A percentile compares a stretch with the other conserved stretches of the same genome.
Conservation (phyloP, 2,888 invertebrate species). For the Caenorhabditis sp. region DNA sequence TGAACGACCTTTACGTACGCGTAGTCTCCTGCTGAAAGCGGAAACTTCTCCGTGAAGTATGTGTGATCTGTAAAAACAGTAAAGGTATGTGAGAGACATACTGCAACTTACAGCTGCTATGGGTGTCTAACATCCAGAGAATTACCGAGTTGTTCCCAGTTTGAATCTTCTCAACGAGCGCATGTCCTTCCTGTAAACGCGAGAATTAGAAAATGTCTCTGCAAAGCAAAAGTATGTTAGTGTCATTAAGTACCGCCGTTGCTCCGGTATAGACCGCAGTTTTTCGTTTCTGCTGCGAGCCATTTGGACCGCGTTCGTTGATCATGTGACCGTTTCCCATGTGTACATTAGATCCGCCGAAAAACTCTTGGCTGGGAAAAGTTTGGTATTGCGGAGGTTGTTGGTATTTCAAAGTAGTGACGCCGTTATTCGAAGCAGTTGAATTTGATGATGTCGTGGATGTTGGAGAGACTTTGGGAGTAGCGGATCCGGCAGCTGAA, state of each 20-base stretch:
- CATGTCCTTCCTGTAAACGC: constrained; percentile 26
- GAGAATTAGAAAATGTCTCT: neutral
- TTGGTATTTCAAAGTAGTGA: constrained; percentile 41
- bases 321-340: neutral
- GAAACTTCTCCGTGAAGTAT: too few species aligned
- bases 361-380: constrained; percentile 1
- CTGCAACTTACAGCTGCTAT: constrained; percentile 3
- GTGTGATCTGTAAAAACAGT: constrained; percentile 13
- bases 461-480: neutral
- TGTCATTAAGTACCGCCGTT: constrained; percentile 5
- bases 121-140: constrained; percentile 29
- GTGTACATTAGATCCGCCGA: neutral
- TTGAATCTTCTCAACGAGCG: constrained; percentile 21
- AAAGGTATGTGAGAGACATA: neutral
- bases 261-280: neutral
- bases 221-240: too few species aligned
- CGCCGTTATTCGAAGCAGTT: neutral
- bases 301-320: neutral
- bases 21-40: constrained; percentile 35
- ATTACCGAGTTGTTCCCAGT: neutral
- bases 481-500: too few species aligned
- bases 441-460: constrained; percentile 1
- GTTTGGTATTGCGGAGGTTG: constrained; percentile 18
- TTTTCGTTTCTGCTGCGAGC: neutral
- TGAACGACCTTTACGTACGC: constrained; percentile 17